Conservation (phyloP, 2,888 invertebrate species). For the Ophion costatus region DNA sequence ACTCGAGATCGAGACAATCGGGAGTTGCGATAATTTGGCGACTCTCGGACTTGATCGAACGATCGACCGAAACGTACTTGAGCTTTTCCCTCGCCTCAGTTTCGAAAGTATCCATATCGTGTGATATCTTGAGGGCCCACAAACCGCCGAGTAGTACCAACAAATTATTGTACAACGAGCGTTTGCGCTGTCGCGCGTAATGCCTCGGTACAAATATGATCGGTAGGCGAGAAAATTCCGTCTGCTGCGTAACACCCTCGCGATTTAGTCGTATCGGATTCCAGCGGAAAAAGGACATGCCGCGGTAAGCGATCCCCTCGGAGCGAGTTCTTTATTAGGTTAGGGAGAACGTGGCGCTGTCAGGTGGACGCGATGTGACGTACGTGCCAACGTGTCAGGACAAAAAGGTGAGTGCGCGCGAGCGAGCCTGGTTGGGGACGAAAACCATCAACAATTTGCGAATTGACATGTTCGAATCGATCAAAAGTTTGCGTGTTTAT, state of each 20-base stretch:
- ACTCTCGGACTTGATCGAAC: too few species aligned
- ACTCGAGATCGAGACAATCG: too few species aligned
- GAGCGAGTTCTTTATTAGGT: not conserved
- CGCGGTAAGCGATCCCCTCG: not conserved
- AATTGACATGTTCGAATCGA: not conserved
- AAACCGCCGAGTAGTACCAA: slow-evolving; percentile 54
- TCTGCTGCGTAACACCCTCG: not conserved
- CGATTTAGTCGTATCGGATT: slow-evolving; percentile 45
- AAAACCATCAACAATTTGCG: not conserved
- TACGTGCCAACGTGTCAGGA: slow-evolving; percentile 2
- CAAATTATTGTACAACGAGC: slow-evolving; percentile 54
- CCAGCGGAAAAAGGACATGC: slow-evolving; percentile 53
- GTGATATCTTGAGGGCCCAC: slow-evolving; percentile 56
- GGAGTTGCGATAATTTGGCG: too few species aligned
- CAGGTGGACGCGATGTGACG: slow-evolving; percentile 36
- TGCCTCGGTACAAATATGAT: slow-evolving; percentile 47
- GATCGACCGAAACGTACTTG: slow-evolving; percentile 37
- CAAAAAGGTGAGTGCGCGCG: not conserved
- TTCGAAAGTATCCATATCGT: slow-evolving; percentile 51
- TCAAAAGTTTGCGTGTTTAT: too few species aligned
- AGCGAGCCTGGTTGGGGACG: not conserved
- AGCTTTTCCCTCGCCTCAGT: slow-evolving; percentile 39
- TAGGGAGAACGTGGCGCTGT: not conserved
- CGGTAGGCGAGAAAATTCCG: slow-evolving; percentile 20
- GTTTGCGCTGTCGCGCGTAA: slow-evolving; percentile 53